These are phyloP conservation scores for Piscicola geometra DNA, from an alignment of 2,888 invertebrate genomes.

Conservation along the genomic window DNA sequence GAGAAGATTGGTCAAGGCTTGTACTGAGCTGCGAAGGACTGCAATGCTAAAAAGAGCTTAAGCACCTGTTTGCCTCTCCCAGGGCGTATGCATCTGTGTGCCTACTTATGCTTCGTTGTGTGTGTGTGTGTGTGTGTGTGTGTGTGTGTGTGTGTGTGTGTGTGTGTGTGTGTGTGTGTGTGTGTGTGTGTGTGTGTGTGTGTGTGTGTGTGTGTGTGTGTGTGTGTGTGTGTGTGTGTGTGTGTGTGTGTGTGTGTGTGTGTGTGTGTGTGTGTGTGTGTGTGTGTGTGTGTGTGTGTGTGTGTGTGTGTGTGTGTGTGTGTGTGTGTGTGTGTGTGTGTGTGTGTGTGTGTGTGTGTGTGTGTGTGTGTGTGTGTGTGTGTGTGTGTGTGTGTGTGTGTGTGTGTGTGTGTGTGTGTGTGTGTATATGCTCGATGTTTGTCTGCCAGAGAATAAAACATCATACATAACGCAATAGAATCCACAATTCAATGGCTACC, in stretches of 20 bases:
- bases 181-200: constrained; percentile 20
- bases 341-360: too few species aligned
- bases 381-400: too few species aligned
- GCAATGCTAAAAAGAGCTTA: neutral
- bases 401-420: too few species aligned
- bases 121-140: too few species aligned
- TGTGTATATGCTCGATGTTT: too few species aligned
- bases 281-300: neutral
- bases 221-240: constrained; percentile 18
- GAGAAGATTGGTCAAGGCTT: too few species aligned
- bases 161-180: neutral
- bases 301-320: neutral
- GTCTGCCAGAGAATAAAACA: too few species aligned
- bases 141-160: constrained; percentile 6
- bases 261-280: constrained; percentile 23
- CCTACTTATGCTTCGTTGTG: too few species aligned
- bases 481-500: too few species aligned
- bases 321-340: neutral
- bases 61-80: neutral
- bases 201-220: constrained; percentile 9
- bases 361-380: neutral
- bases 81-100: too few species aligned
- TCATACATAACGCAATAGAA: too few species aligned
- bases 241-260: constrained; percentile 23
- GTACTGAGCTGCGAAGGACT: too few species aligned